These are phyloP conservation scores for Lophotriccus pileatus DNA, from an alignment of 2,797 vertebrate genomes.

Conservation along the genomic window DNA sequence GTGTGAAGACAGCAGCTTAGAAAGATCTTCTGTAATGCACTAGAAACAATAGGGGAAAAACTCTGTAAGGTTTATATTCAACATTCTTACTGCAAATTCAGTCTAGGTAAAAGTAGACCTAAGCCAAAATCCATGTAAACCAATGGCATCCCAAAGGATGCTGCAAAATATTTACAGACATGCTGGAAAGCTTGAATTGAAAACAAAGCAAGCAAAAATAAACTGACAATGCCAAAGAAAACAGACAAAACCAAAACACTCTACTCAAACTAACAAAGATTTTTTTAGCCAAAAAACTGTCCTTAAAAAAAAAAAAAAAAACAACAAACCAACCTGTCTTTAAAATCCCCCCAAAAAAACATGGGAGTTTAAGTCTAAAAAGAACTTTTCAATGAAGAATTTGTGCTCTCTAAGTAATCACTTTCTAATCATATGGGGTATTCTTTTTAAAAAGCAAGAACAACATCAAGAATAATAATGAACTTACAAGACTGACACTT, in stretches of 20 bases:
- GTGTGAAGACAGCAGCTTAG: background rate
- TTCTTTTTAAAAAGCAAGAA: background rate
- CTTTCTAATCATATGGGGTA: background rate
- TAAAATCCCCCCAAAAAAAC: background rate
- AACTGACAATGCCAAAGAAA: background rate
- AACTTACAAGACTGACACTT: background rate
- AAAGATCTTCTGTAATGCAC: background rate
- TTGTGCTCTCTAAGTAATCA: background rate
- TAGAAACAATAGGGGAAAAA: background rate
- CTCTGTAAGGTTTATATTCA: background rate
- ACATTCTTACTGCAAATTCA: background rate
- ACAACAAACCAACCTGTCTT: background rate
- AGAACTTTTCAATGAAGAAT: background rate
- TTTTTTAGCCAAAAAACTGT: background rate
- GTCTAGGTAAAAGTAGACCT: background rate
- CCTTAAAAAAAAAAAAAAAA: too few relatives aligned
- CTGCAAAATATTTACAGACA: background rate
- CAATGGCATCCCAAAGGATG: background rate
- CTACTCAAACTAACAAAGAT: background rate
- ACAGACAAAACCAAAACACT: background rate
- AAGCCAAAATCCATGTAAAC: background rate
- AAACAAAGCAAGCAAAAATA: conserved; percentile 10
- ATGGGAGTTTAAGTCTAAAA: background rate
- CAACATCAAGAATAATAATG: background rate
- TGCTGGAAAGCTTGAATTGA: background rate